Conservation (phyloP, 2,888 invertebrate genomes). For the Athalia circularis region DNA sequence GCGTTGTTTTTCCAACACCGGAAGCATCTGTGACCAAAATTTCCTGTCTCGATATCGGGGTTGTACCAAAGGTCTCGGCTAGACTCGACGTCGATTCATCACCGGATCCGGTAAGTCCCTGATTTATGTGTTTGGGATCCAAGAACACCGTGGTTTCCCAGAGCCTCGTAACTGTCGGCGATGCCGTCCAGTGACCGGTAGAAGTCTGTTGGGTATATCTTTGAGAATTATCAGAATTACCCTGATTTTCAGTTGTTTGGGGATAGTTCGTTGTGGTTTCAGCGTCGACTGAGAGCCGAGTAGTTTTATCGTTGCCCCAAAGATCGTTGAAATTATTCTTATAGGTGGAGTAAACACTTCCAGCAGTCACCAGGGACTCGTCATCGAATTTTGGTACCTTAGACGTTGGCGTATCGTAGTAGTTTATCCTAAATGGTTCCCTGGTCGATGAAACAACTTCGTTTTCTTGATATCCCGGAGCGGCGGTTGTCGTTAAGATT, state of each 20-base stretch:
- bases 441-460: slow-evolving; percentile 52
- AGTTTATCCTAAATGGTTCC: slow-evolving; percentile 65
- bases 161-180: slow-evolving; percentile 77
- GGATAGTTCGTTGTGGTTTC: slow-evolving; percentile 49
- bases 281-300: not conserved
- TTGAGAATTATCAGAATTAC: not conserved
- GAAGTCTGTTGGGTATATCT: slow-evolving; percentile 61
- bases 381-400: slow-evolving; percentile 46
- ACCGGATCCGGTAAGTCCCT: slow-evolving; percentile 75
- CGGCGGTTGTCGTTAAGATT: slow-evolving; percentile 28
- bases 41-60: slow-evolving; percentile 56
- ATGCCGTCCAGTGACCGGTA: slow-evolving; percentile 74
- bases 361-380: slow-evolving; percentile 63
- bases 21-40: slow-evolving; percentile 57
- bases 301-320: slow-evolving; percentile 50
- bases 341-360: slow-evolving; percentile 62
- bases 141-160: slow-evolving; percentile 83
- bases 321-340: slow-evolving; percentile 57
- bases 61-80: slow-evolving; percentile 48
- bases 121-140: slow-evolving; percentile 84
- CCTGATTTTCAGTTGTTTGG: slow-evolving; percentile 10
- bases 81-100: slow-evolving; percentile 67
- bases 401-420: slow-evolving; percentile 59
- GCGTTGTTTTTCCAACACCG: slow-evolving; percentile 66
- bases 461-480: slow-evolving; percentile 42